A percentile compares a stretch with the other conserved stretches of the same genome.
These are phyloP conservation scores for Scomberomorus guttatus DNA, from an alignment of 2,797 vertebrate genomes.

Conservation along the genomic window DNA sequence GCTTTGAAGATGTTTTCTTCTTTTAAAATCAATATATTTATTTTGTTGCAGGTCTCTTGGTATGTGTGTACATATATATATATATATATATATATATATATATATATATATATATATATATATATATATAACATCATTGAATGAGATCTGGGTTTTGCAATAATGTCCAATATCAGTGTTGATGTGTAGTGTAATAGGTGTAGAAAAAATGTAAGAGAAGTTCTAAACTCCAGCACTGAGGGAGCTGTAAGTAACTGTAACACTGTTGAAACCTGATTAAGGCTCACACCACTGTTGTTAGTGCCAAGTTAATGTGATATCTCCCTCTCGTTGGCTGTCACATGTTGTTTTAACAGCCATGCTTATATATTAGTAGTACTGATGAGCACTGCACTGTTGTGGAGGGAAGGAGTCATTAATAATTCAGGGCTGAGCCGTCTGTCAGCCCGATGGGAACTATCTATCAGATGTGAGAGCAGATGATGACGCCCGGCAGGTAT, in stretches of 20 bases:
- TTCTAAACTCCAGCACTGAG: neutral
- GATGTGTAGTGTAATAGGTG: neutral
- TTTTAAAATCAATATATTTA: no score
- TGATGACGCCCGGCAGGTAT: constrained; percentile 66
- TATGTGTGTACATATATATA: neutral
- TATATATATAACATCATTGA: no score
- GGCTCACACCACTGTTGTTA: constrained; percentile 37
- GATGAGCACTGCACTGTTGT: constrained; percentile 44
- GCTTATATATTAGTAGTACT: constrained; percentile 58
- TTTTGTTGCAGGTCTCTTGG: neutral
- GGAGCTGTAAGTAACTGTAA: neutral
- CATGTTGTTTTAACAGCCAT: constrained; percentile 74
- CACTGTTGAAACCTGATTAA: constrained; percentile 12
- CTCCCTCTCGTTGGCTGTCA: constrained; percentile 64
- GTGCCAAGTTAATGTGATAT: constrained; percentile 70
- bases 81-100: no score
- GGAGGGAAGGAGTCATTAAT: constrained; percentile 69
- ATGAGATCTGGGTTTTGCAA: no score
- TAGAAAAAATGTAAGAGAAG: neutral
- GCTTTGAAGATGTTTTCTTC: no score
- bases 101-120: no score
- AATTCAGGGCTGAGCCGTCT: constrained; percentile 65
- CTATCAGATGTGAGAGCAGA: constrained; percentile 74
- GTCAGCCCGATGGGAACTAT: constrained; percentile 63
- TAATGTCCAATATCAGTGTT: no score